These are phyloP conservation scores for Trachemys scripta DNA, from an alignment of 2,113 vertebrate genomes.

Conservation along the genomic window DNA sequence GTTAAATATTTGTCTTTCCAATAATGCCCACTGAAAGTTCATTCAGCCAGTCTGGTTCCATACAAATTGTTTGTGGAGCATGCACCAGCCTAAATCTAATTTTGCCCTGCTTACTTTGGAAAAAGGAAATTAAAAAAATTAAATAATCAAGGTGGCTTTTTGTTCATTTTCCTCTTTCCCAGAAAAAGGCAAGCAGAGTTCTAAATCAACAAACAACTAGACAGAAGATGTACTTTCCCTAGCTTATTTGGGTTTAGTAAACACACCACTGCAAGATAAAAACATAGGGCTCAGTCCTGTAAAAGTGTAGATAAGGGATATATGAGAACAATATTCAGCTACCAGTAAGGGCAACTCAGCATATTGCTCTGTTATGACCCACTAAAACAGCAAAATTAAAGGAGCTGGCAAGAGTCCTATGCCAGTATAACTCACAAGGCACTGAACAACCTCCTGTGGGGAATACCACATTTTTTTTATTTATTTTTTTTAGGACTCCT, in stretches of 20 bases:
- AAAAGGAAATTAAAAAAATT: constrained; percentile 59
- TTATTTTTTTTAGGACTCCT: too few species aligned
- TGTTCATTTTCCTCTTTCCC: constrained; percentile 39
- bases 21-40: constrained; percentile 65
- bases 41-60: constrained; percentile 58
- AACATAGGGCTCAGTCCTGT: background rate
- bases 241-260: constrained; percentile 8
- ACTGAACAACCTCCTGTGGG: background rate
- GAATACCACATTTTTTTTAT: background rate
- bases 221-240: constrained; percentile 45
- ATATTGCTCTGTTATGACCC: background rate
- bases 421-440: background rate
- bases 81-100: constrained; percentile 63
- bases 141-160: constrained; percentile 56
- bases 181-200: constrained; percentile 67
- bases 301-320: background rate
- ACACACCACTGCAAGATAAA: background rate
- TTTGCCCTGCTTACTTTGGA: constrained; percentile 69
- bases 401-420: background rate
- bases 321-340: background rate
- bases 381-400: background rate
- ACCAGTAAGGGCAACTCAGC: background rate
- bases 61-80: constrained; percentile 61
- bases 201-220: constrained; percentile 68
- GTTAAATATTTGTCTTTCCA: constrained; percentile 77